Evolutionary conservation across 2,797 vertebrate species (phyloP), one percentile per base, ranked within the genome.

Genomic region (Alca torda): DNA sequence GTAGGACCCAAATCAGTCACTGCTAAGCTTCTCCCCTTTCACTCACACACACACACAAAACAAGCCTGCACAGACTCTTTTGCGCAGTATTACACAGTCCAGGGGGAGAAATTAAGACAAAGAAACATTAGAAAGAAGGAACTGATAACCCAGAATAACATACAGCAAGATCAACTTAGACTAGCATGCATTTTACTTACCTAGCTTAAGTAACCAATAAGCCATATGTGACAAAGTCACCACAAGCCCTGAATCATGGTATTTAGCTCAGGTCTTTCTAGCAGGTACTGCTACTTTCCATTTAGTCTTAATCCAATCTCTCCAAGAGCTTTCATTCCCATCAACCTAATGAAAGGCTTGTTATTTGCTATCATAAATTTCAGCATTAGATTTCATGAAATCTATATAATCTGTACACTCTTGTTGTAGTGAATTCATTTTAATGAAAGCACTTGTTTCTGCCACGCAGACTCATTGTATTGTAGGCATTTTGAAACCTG

Each of bases 371-470:
- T 80, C 56, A 83, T 37, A 59, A 72, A 72, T 78, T 87, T 89
- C 82, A 87, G 81, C 64, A 70, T 26, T 78, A 37, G 31, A 65
- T 91, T 91, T 94, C 12, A 51, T 46, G 30, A 89, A 86, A 83
- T 83, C 53, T 91, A 4, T 45, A 43, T 53, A 12, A 74, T 83
- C 41, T 59, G 26, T 33, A 51, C 9, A 24, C 45, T 91, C 63
- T 24, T 86, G 53, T 26, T 84, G 50, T 67, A 88, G 5, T n/a
- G 50, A 96, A 93, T 78, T 81, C 35, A 60, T 95, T 89, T 92
- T 76, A 85, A 87, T 53, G 43, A 87, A 8, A 86, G 14, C 59
- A 64, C 72, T 87, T 91, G 43, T 43, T 26, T 93, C 90, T 81
- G 75, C 35, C 61, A 51, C 0, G 2, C 7, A 78, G 72, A 77